phyloP scores from a whole-genome alignment of 2,888 invertebrate genomes.

The Schrankia costaestrigalis region DNA sequence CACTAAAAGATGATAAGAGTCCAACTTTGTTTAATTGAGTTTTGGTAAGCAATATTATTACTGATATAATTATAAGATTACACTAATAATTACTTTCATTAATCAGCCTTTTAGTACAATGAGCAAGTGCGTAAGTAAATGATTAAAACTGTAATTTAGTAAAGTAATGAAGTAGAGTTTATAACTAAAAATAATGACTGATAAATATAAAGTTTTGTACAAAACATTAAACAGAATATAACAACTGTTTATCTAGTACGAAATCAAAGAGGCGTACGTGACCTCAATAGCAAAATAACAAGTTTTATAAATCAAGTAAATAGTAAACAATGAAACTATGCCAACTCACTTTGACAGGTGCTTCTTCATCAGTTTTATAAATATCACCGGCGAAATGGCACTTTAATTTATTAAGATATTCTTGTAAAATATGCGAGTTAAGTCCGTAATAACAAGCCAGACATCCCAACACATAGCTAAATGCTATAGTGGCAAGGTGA shows the following conservation, averaged over 20 bases:
- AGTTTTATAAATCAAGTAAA: conserved; percentile 29
- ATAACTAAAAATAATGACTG: too few species aligned
- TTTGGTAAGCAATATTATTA: too few species aligned
- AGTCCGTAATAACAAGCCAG: conserved; percentile 72
- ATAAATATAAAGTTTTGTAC: too few species aligned
- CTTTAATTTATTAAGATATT: conserved; percentile 60
- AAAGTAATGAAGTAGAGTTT: too few species aligned
- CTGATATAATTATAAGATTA: too few species aligned
- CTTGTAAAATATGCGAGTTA: conserved; percentile 57
- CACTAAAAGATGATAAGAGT: too few species aligned
- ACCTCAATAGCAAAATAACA: conserved; percentile 30
- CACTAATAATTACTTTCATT: too few species aligned
- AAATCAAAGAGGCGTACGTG: conserved; percentile 32
- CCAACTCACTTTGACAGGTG: conserved; percentile 51
- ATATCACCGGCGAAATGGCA: conserved; percentile 56
- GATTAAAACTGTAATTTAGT: too few species aligned
- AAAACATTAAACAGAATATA: background rate
- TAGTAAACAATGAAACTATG: conserved; percentile 33
- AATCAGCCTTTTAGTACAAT: too few species aligned
- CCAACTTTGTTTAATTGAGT: too few species aligned
- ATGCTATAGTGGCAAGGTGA: conserved; percentile 65
- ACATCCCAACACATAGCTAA: conserved; percentile 77
- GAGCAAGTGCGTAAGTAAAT: too few species aligned
- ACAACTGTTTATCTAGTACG: conserved; percentile 9
- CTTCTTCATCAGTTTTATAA: conserved; percentile 34